Evolutionary conservation across 2,888 invertebrate genomes (phyloP), one percentile per base, ranked within the genome.

Genomic region (Aleiodes leptofemur): DNA sequence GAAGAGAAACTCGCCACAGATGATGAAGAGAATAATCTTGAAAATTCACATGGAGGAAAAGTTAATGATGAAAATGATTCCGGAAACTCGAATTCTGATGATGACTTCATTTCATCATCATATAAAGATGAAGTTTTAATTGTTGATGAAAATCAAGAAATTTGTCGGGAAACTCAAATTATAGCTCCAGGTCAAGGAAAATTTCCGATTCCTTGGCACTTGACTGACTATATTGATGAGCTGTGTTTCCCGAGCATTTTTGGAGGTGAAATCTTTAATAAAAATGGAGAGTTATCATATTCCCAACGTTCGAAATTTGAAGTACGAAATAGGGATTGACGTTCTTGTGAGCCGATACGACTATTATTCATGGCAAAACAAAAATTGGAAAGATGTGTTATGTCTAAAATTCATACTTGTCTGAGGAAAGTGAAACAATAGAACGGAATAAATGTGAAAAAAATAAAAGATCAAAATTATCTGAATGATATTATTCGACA

Each of bases 181-280:
- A 82, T 84, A 38, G 84, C 85, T 6, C 84, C 84, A 7, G 84
- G 83, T 3, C 83, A 85, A 79, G 76, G 76, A 7, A 79, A 83
- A 71, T 23, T 23, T 23, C 23, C 2, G 23, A 23, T 23, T 23
- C 23, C 23, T 23, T 23, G 23, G 23, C 23, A 84, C 43, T 68
- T 77, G 34, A 77, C 82, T 31, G 74, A 77, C 9, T 69, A 83
- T 70, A 74, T 80, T 8, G 84, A 86, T 53, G 79, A 83, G 74
- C 66, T 83, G 55, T 79, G 81, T 64, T 83, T 82, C 53, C 83
- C 82, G 23, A 83, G 74, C 74, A 82, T 83, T 64, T 84, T 81
- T 73, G 76, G 74, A 9, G 82, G 80, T 9, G 56, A 73, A 14
- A 69, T 68, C 43, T 53, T 76, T 2, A 56, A 77, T 72, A 69